Percentiles rank a stretch among this genome's conserved stretches.
Conservation (phyloP, 2,797 vertebrate genomes). For the Poecile montanus region DNA sequence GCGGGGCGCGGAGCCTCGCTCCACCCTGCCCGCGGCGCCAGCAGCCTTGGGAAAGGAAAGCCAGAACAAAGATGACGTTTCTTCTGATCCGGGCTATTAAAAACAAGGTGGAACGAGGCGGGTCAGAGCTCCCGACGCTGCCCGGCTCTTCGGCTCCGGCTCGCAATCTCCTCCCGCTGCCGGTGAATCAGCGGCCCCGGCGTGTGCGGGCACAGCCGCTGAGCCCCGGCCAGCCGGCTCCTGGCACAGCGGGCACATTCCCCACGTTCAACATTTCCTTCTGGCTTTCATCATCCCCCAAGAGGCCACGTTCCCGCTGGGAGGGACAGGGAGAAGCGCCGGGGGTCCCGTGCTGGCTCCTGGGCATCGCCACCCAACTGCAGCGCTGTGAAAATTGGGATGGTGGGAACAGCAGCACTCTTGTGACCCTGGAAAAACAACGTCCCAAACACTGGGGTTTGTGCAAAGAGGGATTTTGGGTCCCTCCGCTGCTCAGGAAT, state of each 20-base stretch:
- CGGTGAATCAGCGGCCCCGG: slow-evolving; percentile 54
- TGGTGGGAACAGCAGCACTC: fast-evolving
- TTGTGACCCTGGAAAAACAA: background rate
- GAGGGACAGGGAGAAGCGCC: background rate
- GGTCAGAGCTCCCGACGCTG: slow-evolving; percentile 11
- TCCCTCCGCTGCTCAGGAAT: fast-evolving
- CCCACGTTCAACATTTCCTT: background rate
- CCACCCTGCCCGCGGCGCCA: slow-evolving; percentile 41
- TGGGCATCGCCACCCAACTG: fast-evolving
- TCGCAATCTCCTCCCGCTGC: background rate
- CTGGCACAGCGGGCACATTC: slow-evolving; percentile 20
- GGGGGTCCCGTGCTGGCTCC: fast-evolving
- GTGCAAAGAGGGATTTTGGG: background rate
- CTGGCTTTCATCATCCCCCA: background rate
- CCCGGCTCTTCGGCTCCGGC: background rate
- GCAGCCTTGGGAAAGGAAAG: slow-evolving; percentile 48
- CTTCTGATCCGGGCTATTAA: slow-evolving; percentile 54
- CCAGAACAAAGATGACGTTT: slow-evolving; percentile 58
- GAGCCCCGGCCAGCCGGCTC: background rate
- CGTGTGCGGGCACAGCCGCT: slow-evolving; percentile 22
- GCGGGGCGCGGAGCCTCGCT: slow-evolving; percentile 3
- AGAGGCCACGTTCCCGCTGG: fast-evolving
- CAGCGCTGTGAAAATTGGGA: fast-evolving
- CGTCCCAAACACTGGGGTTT: fast-evolving
- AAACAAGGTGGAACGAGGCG: slow-evolving; percentile 33